Evolutionary conservation across 1,140 invertebrate species (phyloP).

Genomic region (Lepidotrigona ventralis): DNA sequence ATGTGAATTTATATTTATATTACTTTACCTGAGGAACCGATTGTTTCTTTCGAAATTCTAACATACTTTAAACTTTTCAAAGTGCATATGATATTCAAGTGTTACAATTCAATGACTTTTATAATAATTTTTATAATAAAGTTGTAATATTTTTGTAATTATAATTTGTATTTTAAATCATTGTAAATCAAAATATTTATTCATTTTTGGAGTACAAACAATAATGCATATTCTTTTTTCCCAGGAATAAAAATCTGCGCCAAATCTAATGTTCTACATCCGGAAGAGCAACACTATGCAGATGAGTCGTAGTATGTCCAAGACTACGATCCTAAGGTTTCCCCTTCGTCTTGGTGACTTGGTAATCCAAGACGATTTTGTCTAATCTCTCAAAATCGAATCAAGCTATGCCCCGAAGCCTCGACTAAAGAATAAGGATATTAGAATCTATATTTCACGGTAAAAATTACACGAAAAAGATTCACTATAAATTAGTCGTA

Average conservation of each 20-base stretch:
- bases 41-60: too few relatives aligned
- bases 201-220: neutral
- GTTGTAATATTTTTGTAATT: too few relatives aligned
- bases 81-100: too few relatives aligned
- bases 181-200: neutral
- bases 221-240: neutral
- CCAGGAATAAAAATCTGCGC: neutral
- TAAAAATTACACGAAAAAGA: neutral
- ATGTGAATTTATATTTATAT: too few relatives aligned
- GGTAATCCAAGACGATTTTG: slow-evolving; percentile 71
- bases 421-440: slow-evolving; percentile 44
- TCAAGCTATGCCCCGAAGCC: slow-evolving; percentile 64
- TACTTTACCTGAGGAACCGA: too few relatives aligned
- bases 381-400: slow-evolving; percentile 69
- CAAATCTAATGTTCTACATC: slow-evolving; percentile 36
- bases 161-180: neutral
- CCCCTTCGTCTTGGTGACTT: slow-evolving; percentile 71
- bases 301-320: slow-evolving; percentile 59
- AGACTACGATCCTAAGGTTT: slow-evolving; percentile 75
- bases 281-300: slow-evolving; percentile 60
- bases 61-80: too few relatives aligned
- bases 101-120: too few relatives aligned
- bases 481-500: neutral
- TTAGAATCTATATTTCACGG: slow-evolving; percentile 12
- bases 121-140: too few relatives aligned